These are phyloP conservation scores for Cephalopachus bancanus DNA, from an alignment of 2,797 vertebrate species.

Conservation along the genomic window DNA sequence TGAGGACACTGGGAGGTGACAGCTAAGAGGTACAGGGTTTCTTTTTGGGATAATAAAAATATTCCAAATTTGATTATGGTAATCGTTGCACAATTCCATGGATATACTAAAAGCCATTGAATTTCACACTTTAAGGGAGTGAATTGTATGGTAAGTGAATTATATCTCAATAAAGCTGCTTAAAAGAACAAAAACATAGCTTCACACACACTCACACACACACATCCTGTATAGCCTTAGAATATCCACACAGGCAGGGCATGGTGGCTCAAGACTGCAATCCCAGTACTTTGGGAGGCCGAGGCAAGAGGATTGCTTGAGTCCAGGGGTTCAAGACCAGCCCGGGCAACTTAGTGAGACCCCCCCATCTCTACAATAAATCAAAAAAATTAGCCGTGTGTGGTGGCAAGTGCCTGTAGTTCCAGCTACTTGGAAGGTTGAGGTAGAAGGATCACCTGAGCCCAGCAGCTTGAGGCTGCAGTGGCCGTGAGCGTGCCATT, in stretches of 20 bases:
- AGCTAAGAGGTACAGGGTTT: neutral
- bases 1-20: neutral
- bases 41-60: conserved; percentile 7
- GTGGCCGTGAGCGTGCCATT: too few relatives aligned
- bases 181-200: neutral
- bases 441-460: too few relatives aligned
- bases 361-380: too few relatives aligned
- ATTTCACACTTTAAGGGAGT: neutral
- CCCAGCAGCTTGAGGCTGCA: too few relatives aligned
- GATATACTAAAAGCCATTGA: neutral
- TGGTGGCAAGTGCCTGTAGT: too few relatives aligned
- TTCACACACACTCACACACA: neutral
- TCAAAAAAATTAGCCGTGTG: too few relatives aligned
- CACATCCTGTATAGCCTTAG: neutral
- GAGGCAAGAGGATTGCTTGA: too few relatives aligned
- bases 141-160: conserved; percentile 19
- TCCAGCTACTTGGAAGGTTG: too few relatives aligned
- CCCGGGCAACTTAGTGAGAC: too few relatives aligned
- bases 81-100: neutral
- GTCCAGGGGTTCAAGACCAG: too few relatives aligned
- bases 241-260: neutral
- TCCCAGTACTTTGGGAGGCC: too few relatives aligned
- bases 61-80: conserved; percentile 23
- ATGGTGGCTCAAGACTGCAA: too few relatives aligned
- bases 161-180: conserved; percentile 48